phyloP scores from a whole-genome alignment of 2,113 vertebrate genomes.

The Microtus oregoni region DNA sequence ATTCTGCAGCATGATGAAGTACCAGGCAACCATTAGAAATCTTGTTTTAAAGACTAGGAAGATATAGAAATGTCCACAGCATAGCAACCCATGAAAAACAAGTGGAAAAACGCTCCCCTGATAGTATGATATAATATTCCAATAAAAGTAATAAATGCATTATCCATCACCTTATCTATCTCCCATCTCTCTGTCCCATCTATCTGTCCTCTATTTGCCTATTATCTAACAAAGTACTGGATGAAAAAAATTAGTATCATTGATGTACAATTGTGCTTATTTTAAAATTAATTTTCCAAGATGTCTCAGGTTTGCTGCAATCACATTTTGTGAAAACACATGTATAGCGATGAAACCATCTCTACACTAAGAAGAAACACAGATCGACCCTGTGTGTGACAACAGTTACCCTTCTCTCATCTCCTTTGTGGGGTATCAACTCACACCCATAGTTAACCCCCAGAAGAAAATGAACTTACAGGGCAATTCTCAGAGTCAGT shows the following conservation, averaged over 20 bases:
- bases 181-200: too few relatives aligned
- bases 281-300: not conserved
- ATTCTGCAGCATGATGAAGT: not conserved
- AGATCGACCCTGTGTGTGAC: accelerated
- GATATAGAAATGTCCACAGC: not conserved
- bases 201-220: not conserved
- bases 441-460: not conserved
- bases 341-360: accelerated
- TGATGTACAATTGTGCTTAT: not conserved
- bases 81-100: not conserved
- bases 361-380: not conserved
- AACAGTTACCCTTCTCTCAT: not conserved
- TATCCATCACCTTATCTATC: not conserved
- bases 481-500: not conserved
- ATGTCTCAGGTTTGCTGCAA: not conserved
- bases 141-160: not conserved
- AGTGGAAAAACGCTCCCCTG: not conserved
- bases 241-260: not conserved
- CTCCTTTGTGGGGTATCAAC: accelerated
- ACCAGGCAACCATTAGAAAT: not conserved
- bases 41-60: not conserved
- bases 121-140: not conserved
- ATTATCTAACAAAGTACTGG: not conserved
- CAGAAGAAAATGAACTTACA: too few relatives aligned
- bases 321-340: not conserved